Conservation (phyloP, 2,888 invertebrate genomes). For the Oscheius onirici region DNA sequence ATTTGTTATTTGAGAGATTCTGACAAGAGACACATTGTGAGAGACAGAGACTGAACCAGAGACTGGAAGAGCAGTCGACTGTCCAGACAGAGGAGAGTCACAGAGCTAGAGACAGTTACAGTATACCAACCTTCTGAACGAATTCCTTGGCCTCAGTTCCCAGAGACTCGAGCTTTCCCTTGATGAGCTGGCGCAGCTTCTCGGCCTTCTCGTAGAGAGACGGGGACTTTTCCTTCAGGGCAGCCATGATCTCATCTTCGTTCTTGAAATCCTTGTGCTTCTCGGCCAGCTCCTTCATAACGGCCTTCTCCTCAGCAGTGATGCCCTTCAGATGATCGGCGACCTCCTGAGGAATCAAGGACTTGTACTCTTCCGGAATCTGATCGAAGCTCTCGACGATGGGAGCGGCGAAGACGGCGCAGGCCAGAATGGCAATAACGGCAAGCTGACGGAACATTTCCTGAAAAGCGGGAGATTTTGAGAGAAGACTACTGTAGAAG, state of each 20-base stretch:
- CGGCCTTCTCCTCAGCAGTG: constrained; percentile 64
- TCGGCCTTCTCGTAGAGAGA: constrained; percentile 63
- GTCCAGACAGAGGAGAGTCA: not conserved
- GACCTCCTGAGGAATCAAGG: constrained; percentile 66
- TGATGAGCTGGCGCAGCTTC: constrained; percentile 56
- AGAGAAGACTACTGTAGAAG: not conserved
- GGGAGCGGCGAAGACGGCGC: constrained; percentile 48
- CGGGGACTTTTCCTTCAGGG: constrained; percentile 65
- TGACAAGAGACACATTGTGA: not conserved
- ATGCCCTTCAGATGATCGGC: constrained; percentile 64
- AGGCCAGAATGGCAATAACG: constrained; percentile 49
- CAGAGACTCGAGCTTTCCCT: constrained; percentile 59
- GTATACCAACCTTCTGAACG: constrained; percentile 50
- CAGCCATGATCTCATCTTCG: constrained; percentile 59
- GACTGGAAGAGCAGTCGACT: not conserved
- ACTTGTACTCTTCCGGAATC: constrained; percentile 66
- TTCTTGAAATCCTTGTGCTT: constrained; percentile 53
- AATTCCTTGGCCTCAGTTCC: constrained; percentile 64
- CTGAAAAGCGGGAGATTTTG: not conserved
- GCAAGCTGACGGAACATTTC: constrained; percentile 29
- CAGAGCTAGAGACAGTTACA: not conserved
- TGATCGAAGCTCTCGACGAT: constrained; percentile 60
- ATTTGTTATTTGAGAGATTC: not conserved
- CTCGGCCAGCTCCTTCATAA: constrained; percentile 65
- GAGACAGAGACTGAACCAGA: not conserved